Base-by-base conservation (phyloP, 2,888 invertebrate species). In the Pammene fasciana region DNA sequence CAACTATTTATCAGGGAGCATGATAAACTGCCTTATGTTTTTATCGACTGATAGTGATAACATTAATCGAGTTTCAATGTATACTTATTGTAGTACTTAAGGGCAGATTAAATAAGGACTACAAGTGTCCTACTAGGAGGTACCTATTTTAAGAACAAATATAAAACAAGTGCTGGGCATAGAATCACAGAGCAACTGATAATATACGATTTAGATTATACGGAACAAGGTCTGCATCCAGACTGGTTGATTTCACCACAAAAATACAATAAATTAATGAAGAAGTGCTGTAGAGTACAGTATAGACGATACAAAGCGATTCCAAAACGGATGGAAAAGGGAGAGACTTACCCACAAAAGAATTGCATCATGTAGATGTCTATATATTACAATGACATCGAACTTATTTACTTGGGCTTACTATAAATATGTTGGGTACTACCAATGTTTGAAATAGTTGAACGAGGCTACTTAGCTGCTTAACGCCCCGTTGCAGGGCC, bases 1-100 rank as follows among this genome's bases (percentile, higher is more conserved):
- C 71, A 70, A 45, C 65, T 34, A 14, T 56, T 65, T 67, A 67
- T 60, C 71, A 59, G n/a, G 8, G 18, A 13, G 26, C 43, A 10
- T 45, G 54, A 60, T 54, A 45, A 61, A 41, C 13, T 55, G 16
- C 6, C 13, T 54, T 34, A 7, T 7, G n/a, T 36, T 34, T 54
- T 34, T 34, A 34, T 34, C 34, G 18, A 34, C 34, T n/a, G 26
- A 26, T 26, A 26, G 26, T 26, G 26, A 26, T 26, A 34, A n/a
- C n/a, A 14, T 14, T 14, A 46, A 46, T 7, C 7, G 14, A 7
- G 14, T 0, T 14, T 38, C 38, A 9, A 38, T 1, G 38, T 26
- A 26, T 26, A 26, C 1, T 26, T 26, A n/a, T n/a, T n/a, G n/a
- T 26, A 26, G 26, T 38, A 9, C 38, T 38, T 38, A 38, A 38